phyloP scores from a whole-genome alignment of 2,888 invertebrate genomes.

The Hirtodrosophila histrioides region DNA sequence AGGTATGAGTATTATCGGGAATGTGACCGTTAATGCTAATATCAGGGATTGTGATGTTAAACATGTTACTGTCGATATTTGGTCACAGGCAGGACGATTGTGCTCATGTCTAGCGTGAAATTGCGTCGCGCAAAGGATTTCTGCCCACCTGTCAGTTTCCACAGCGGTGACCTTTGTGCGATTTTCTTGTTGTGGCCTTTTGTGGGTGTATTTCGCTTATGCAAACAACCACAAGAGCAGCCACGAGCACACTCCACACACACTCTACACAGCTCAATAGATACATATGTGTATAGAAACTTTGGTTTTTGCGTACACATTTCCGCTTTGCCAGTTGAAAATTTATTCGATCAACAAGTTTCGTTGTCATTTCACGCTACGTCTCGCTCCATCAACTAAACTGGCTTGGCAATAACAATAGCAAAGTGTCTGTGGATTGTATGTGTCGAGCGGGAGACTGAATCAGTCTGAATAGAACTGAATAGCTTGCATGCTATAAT shows the following conservation, averaged over 20 bases:
- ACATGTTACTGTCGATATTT: no score
- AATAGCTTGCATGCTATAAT: constrained; percentile 3
- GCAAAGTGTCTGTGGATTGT: constrained; percentile 21
- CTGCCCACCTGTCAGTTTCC: constrained; percentile 48
- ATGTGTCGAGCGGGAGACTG: background rate
- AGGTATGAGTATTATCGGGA: no score
- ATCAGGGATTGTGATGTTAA: no score
- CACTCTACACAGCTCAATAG: background rate
- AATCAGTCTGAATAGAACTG: constrained; percentile 12
- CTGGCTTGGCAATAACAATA: constrained; percentile 39
- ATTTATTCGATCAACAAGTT: constrained; percentile 78
- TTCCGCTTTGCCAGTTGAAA: constrained; percentile 70
- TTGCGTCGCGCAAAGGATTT: constrained; percentile 60
- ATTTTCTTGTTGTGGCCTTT: constrained; percentile 38
- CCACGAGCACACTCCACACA: constrained; percentile 4
- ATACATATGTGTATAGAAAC: constrained; percentile 10
- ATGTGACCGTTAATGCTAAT: no score
- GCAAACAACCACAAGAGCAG: constrained; percentile 32
- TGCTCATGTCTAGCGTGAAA: background rate
- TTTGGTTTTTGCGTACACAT: constrained; percentile 63
- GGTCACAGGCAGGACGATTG: no score
- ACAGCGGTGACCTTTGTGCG: constrained; percentile 48
- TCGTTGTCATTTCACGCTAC: constrained; percentile 73
- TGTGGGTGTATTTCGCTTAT: constrained; percentile 61
- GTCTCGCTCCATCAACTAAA: constrained; percentile 63